Evolutionary conservation across 1,140 invertebrate genomes (phyloP).

Genomic region (Scaptomyza graminum): DNA sequence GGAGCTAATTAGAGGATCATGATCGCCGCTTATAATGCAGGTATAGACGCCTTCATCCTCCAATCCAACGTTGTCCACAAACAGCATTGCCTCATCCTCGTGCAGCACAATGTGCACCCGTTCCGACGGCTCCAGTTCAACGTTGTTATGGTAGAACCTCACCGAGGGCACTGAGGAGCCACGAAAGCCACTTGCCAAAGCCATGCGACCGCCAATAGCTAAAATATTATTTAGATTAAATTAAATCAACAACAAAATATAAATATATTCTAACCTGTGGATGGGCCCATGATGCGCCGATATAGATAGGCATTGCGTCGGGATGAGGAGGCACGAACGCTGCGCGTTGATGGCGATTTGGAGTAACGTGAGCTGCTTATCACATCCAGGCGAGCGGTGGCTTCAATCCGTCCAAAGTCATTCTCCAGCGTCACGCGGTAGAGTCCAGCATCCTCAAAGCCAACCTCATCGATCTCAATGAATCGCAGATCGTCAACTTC

Average conservation of each 20-base stretch:
- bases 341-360: slow-evolving; percentile 80
- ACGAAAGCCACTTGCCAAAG: slow-evolving; percentile 85
- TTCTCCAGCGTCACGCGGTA: slow-evolving; percentile 93
- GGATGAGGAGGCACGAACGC: slow-evolving; percentile 84
- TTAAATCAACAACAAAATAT: neutral
- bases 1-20: slow-evolving; percentile 85
- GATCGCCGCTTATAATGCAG: slow-evolving; percentile 87
- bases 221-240: too few relatives aligned
- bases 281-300: slow-evolving; percentile 81
- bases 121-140: slow-evolving; percentile 70
- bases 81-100: slow-evolving; percentile 78
- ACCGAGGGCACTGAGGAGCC: slow-evolving; percentile 86
- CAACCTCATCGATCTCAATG: slow-evolving; percentile 91
- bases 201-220: slow-evolving; percentile 85
- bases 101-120: slow-evolving; percentile 72
- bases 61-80: slow-evolving; percentile 84
- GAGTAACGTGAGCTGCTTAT: slow-evolving; percentile 86
- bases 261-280: slow-evolving; percentile 56
- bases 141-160: slow-evolving; percentile 87
- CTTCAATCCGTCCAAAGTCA: slow-evolving; percentile 91
- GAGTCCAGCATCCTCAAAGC: slow-evolving; percentile 90
- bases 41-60: slow-evolving; percentile 88
- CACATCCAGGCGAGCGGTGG: slow-evolving; percentile 91
- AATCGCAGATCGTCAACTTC: slow-evolving; percentile 91
- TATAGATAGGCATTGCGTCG: slow-evolving; percentile 80